Evolutionary conservation across 2,797 vertebrate species (phyloP).

Genomic region (Cirrhinus mrigala): DNA sequence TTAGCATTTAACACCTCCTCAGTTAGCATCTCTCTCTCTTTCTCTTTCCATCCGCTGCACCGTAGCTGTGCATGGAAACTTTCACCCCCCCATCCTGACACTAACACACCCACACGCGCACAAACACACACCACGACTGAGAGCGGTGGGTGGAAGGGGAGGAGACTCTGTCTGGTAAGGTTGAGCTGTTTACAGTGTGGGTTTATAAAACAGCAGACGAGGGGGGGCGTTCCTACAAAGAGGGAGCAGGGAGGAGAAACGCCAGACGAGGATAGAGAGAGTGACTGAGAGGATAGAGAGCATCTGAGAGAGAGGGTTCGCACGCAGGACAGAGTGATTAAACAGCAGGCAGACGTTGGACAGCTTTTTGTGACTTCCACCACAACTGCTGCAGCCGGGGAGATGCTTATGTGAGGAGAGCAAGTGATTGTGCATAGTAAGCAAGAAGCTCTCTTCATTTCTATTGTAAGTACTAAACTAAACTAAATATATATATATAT

Average conservation of each 20-base stretch:
- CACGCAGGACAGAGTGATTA: slow-evolving; percentile 58
- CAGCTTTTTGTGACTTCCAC: slow-evolving; percentile 45
- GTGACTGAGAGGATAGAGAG: slow-evolving; percentile 49
- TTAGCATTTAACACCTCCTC: slow-evolving; percentile 51
- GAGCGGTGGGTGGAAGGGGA: slow-evolving; percentile 59
- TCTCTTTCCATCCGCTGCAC: slow-evolving; percentile 47
- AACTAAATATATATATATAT: background rate
- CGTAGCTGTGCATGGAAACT: slow-evolving; percentile 58
- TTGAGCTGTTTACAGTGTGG: slow-evolving; percentile 66
- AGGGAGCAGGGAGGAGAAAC: slow-evolving; percentile 61
- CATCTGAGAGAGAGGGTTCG: slow-evolving; percentile 45
- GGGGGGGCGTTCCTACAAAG: slow-evolving; percentile 60
- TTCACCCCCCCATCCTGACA: slow-evolving; percentile 56
- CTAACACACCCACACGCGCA: slow-evolving; percentile 50
- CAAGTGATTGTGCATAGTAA: slow-evolving; percentile 29
- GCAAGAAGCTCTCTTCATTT: slow-evolving; percentile 21
- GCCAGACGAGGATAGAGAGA: slow-evolving; percentile 58
- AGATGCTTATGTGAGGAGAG: slow-evolving; percentile 40
- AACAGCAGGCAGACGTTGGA: slow-evolving; percentile 55
- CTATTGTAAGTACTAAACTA: slow-evolving; percentile 46
- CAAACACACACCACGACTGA: slow-evolving; percentile 46
- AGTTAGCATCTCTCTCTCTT: slow-evolving; percentile 46
- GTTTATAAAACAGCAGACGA: slow-evolving; percentile 66
- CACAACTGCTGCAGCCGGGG: slow-evolving; percentile 47
- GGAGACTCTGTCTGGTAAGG: slow-evolving; percentile 64